Base-by-base conservation (phyloP, 2,888 invertebrate genomes). In the Didymodactylos carnosus region DNA sequence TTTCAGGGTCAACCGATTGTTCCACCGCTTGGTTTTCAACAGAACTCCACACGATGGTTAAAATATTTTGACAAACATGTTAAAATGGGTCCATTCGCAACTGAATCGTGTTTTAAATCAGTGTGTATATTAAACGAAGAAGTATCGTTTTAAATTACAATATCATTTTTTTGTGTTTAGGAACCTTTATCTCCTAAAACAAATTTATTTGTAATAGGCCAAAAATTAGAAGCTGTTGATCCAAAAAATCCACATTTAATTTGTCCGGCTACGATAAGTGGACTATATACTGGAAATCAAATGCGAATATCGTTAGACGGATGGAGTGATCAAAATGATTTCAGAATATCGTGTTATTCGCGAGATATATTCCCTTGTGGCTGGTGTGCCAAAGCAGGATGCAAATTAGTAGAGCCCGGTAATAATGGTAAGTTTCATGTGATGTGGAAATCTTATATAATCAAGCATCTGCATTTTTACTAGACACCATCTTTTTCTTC, bases 241-340 rank as follows among this genome's bases (percentile, higher is more conserved):
- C 91, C 92, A 80, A 95, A 95, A 82, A 94, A 95, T 86, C 94
- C 95, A 0, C 93, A 94, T 81, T 85, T 95, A 76, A 94, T 95
- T 79, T 95, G 95, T 83, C 92, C 93, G 80, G 95, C 95, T 62
- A 95, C 94, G 72, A 90, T 95, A 75, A 71, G 53, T 71, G 40
- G 62, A 23, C 23, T 74, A n/a, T 43, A 29, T 8, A 29, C 41
- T 8, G 74, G 71, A 11, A 35, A 62, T 35, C 51, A 71, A 39
- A 39, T 74, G 4, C 39, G 23, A 23, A 53, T 74, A 39, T 74
- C 74, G 3, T 71, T 74, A 19, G 95, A 95, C 86, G 95, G 95
- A 0, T 95, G 95, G 95, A 87, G 92, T 76, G 94, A 94, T 39
- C 94, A 94, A 19, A 95, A 95, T 85, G 95, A 95, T 84, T 95